Conservation (phyloP, 2,113 vertebrate species). For the Siniperca knerii region DNA sequence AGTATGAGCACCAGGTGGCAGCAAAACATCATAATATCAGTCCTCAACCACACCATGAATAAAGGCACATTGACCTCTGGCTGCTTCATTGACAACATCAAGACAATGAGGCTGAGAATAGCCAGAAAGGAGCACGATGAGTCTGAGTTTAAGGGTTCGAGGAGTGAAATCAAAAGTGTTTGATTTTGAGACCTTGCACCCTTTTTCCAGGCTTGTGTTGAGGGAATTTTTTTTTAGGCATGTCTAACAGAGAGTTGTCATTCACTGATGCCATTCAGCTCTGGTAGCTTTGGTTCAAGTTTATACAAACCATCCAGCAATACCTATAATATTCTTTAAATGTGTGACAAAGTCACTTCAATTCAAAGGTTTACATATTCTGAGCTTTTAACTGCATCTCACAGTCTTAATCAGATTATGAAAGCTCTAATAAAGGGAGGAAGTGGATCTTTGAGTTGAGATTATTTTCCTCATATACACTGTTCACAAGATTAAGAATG, state of each 20-base stretch:
- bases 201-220: background rate
- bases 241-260: background rate
- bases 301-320: background rate
- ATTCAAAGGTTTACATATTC: background rate
- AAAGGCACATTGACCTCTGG: background rate
- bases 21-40: slow-evolving; percentile 20
- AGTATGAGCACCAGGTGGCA: slow-evolving; percentile 61
- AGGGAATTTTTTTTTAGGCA: background rate
- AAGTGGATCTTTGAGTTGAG: background rate
- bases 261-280: background rate
- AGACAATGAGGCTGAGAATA: background rate
- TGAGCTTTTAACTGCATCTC: background rate
- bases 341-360: background rate
- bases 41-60: background rate
- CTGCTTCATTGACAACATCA: background rate
- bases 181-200: background rate
- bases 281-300: background rate
- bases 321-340: background rate
- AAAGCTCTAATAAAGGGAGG: background rate
- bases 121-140: slow-evolving; percentile 22
- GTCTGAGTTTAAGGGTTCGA: background rate
- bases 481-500: background rate
- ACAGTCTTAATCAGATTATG: background rate
- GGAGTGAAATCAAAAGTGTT: background rate
- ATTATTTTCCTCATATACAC: background rate